These are phyloP conservation scores for Onthophagus taurus DNA, from an alignment of 1,140 invertebrate species.

Conservation along the genomic window DNA sequence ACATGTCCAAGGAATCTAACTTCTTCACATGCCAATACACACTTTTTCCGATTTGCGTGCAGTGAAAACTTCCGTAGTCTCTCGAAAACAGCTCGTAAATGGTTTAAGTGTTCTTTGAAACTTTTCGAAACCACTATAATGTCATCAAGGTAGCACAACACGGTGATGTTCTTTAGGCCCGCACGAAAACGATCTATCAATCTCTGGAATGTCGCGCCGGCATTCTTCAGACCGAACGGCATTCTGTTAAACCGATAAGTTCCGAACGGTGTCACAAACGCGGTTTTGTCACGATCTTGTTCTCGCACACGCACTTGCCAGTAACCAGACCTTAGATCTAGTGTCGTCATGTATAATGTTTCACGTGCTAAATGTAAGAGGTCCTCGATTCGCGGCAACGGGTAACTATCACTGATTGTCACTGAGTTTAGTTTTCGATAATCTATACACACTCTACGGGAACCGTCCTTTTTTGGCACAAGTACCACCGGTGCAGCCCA, in stretches of 20 bases:
- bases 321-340: constrained; percentile 8
- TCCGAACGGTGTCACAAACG: constrained; percentile 36
- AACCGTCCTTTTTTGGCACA: too few species aligned
- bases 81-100: too few species aligned
- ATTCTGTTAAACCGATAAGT: constrained; percentile 36
- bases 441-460: too few species aligned
- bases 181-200: constrained; percentile 27
- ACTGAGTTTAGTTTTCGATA: constrained; percentile 5
- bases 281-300: constrained; percentile 34
- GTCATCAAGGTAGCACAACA: constrained; percentile 36
- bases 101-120: too few species aligned
- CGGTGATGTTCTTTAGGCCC: constrained; percentile 21
- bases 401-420: constrained; percentile 5
- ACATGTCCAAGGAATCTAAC: too few species aligned
- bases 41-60: too few species aligned
- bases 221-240: constrained; percentile 37
- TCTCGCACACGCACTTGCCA: constrained; percentile 7
- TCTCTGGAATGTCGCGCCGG: constrained; percentile 36
- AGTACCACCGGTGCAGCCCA: too few species aligned
- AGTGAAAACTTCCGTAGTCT: too few species aligned
- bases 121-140: too few species aligned
- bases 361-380: constrained; percentile 2
- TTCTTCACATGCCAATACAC: too few species aligned
- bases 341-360: neutral
- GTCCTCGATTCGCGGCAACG: neutral